Base-by-base conservation (phyloP, 1,140 invertebrate species). In the Notospermus geniculatus region DNA sequence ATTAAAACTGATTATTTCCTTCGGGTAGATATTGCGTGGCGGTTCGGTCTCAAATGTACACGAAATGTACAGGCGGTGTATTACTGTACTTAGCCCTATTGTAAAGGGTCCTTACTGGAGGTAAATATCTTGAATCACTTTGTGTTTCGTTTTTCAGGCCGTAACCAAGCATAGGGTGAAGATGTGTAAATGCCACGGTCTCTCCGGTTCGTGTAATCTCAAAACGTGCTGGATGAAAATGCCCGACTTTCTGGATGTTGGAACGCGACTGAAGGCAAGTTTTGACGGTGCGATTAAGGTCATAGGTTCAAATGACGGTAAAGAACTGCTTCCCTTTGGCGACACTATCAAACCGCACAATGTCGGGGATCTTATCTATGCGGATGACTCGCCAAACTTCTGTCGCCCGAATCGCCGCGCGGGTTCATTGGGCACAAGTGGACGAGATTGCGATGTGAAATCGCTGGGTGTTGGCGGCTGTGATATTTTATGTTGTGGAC, bases 191-290 rank as follows among this genome's bases (percentile, higher is more conserved):
- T 97, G 95, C 77, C 95, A 97, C 79, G 95, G 95, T 2, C 91
- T 97, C 39, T 95, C 92, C 41, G 95, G 95, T 1, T 94, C 92
- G 53, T 98, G 95, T 76, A 92, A 91, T 4, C 86, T 97, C 82
- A 90, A 91, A 78, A 97, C 94, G 2, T 98, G 95, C 79, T 97
- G 95, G 94, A 88, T 88, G 77, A 91, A 90, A 32, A 83, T 95
- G 75, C 91, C 91, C 5, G 86, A 86, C 22, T 96, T 97, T 84
- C 83, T 88, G 55, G 85, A 88, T 69, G 88, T 95, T 54, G 93
- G 92, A 23, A 88, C 90, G 65, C 86, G 86, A 52, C 84, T 96
- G 27, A 75, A 91, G 85, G 87, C 88, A 59, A 89, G 90, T 72
- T 95, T 94, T 82, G 86, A 89, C 71, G 86, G 88, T 68, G 91